A percentile compares a stretch with the other conserved stretches of the same genome.
phyloP scores from a whole-genome alignment of 2,113 vertebrate genomes.

The Camelus bactrianus region DNA sequence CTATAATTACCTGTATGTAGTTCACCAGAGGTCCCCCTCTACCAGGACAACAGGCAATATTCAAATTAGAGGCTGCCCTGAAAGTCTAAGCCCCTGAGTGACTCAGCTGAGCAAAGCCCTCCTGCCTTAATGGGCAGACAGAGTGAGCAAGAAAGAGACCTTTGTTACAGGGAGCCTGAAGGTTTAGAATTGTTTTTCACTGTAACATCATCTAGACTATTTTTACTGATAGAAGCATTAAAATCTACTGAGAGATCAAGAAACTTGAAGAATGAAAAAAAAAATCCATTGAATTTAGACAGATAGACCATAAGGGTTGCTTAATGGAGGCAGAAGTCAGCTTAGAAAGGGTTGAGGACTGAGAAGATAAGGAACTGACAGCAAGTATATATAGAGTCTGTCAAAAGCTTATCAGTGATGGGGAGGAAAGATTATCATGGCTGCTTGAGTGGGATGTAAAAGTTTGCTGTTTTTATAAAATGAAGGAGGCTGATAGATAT shows the following conservation, averaged over 20 bases:
- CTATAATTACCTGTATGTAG: not conserved
- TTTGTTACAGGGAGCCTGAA: not conserved
- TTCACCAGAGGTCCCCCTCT: not conserved
- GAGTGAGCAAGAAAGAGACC: not conserved
- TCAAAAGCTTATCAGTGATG: not conserved
- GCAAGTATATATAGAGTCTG: not conserved
- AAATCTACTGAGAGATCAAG: not conserved
- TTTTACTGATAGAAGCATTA: not conserved
- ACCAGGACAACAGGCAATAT: not conserved
- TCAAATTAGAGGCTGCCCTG: not conserved
- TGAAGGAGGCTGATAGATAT: not conserved
- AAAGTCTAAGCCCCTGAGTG: not conserved
- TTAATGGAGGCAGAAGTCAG: not conserved
- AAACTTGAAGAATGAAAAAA: slow-evolving; percentile 30
- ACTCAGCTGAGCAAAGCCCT: not conserved
- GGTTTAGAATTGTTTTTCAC: not conserved
- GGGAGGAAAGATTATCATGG: not conserved
- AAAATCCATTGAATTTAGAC: not conserved
- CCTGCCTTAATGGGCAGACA: not conserved
- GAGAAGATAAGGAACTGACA: not conserved
- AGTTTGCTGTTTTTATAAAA: not conserved
- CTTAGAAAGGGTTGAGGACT: not conserved
- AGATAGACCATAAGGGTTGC: not conserved
- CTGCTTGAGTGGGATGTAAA: not conserved
- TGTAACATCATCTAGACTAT: not conserved